Evolutionary conservation across 2,888 invertebrate genomes (phyloP).

Genomic region (Carabus problematicus): DNA sequence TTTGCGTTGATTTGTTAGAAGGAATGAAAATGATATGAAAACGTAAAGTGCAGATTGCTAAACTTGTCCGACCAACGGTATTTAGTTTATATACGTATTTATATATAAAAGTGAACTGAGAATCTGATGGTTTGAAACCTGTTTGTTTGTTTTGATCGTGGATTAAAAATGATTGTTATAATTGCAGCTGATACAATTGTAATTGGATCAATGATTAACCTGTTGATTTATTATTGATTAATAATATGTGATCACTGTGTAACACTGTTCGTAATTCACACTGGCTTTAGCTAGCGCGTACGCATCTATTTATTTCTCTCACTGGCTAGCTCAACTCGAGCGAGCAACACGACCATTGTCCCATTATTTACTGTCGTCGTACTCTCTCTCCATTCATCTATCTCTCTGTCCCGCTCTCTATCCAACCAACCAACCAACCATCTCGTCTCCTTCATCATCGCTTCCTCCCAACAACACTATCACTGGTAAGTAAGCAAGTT

Average conservation of each 20-base stretch:
- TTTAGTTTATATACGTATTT: slow-evolving; percentile 15
- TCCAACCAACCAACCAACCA: background rate
- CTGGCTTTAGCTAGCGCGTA: slow-evolving; percentile 20
- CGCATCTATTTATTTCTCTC: slow-evolving; percentile 15
- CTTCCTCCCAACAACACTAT: slow-evolving; percentile 1
- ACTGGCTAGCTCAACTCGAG: slow-evolving; percentile 13
- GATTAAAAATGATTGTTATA: slow-evolving; percentile 43
- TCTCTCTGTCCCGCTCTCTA: slow-evolving; percentile 7
- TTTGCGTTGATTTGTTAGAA: too few relatives aligned
- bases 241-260: slow-evolving; percentile 41
- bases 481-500: background rate
- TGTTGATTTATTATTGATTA: slow-evolving; percentile 58
- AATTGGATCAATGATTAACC: slow-evolving; percentile 48
- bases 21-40: slow-evolving; percentile 4
- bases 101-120: slow-evolving; percentile 38
- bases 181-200: slow-evolving; percentile 41
- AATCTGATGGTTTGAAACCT: slow-evolving; percentile 38
- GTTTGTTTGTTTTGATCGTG: slow-evolving; percentile 41
- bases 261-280: slow-evolving; percentile 41
- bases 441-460: background rate
- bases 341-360: slow-evolving; percentile 15
- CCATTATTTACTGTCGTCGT: background rate
- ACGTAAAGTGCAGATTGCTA: slow-evolving; percentile 37
- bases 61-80: slow-evolving; percentile 38
- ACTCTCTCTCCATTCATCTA: background rate